Base-by-base conservation (phyloP, 1,140 invertebrate species). In the Ips nitidus region DNA sequence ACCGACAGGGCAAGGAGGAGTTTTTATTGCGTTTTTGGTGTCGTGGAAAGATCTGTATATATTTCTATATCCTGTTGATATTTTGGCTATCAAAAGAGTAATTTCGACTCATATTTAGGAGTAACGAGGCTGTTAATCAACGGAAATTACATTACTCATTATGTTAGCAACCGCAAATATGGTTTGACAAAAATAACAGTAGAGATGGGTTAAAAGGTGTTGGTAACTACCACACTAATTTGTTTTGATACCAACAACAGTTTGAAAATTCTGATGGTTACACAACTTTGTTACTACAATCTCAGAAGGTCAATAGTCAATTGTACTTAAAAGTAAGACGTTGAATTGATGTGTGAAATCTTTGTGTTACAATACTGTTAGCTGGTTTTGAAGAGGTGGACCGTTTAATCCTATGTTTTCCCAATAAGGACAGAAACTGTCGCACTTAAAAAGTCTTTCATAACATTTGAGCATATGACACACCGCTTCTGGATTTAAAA, bases 351-450 rank as follows among this genome's bases (percentile, higher is more conserved):
- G 22, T 22, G 22, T 22, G 22, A 22, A 22, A 22, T 22, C 22
- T 22, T 22, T 22, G 22, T 22, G 22, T 22, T 22, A 22, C 22
- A 22, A 22, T 22, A 22, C 22, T 22, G 22, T 57, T 43, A 66
- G 43, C 47, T 38, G 41, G 57, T 66, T 66, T 52, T 66, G 45
- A 38, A 37, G 50, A 66, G 7, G 37, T 57, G 41, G 57, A 57
- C 50, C 50, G n/a, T 41, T 39, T 65, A 53, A 22, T 22, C 22
- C 22, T 22, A 22, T 22, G 22, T 22, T 22, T 55, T 65, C 41
- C 64, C 57, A 41, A 66, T 66, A 45, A 57, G 57, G 45, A 57
- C 56, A 41, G 64, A 57, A 57, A 57, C 57, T 66, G 64, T 57
- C 64, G 57, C 53, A 66, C 57, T 66, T 66, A 43, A 66, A 66